Conservation (phyloP, 2,797 vertebrate species). For the Hippopotamyrus pictus region DNA sequence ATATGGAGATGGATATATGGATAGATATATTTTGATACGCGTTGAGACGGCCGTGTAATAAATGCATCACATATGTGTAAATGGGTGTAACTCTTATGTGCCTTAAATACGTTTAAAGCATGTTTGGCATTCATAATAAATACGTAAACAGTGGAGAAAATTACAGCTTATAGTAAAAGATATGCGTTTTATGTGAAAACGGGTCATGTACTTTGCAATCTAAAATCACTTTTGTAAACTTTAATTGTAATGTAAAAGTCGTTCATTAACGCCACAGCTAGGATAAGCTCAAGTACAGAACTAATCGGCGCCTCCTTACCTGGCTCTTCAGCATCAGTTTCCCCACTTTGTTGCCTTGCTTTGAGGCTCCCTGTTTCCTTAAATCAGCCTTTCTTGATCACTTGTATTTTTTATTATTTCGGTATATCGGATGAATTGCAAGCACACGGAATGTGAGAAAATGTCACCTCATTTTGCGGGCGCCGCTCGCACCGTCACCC, state of each 20-base stretch:
- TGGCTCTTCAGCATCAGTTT: constrained; percentile 12
- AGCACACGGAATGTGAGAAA: background rate
- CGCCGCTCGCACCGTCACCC: background rate
- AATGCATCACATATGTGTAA: background rate
- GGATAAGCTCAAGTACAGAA: background rate
- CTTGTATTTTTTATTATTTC: background rate
- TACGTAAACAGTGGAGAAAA: background rate
- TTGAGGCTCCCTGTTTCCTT: background rate
- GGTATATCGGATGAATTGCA: background rate
- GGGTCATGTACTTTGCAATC: background rate
- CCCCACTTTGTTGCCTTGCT: background rate
- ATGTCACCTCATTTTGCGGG: constrained; percentile 6
- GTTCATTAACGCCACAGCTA: background rate
- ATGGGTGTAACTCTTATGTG: background rate
- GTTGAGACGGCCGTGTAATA: background rate
- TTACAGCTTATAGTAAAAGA: background rate
- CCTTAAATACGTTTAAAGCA: background rate
- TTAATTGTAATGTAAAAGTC: background rate
- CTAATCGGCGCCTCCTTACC: constrained; percentile 21
- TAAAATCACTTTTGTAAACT: constrained; percentile 2
- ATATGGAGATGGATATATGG: background rate
- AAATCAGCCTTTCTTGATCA: background rate
- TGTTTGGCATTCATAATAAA: background rate
- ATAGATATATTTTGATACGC: background rate
- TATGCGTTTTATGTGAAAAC: background rate